Evolutionary conservation across 2,113 vertebrate genomes (phyloP), one percentile per base, ranked within the genome.

Genomic region (Thalassoma bifasciatum): DNA sequence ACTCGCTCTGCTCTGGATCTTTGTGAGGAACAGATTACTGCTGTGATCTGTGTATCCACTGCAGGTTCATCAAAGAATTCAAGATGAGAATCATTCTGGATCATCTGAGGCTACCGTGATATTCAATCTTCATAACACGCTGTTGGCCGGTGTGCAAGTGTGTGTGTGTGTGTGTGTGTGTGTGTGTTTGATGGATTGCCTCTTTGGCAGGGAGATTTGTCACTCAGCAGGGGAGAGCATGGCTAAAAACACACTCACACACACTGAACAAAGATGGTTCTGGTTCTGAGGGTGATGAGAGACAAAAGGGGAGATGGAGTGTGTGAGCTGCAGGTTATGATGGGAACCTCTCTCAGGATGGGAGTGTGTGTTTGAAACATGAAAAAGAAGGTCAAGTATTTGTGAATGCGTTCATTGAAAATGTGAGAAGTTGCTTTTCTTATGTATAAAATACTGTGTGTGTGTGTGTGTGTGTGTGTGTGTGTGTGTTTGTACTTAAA

Each of bases 131-230:
- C 51, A 72, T 73, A 72, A 69, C 42, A 69, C 26, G 47, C 38
- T 23, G 38, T 37, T 38, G 7, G 36, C 10, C 10, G 56, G 36
- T 17, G 23, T 42, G 30, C 37, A 24, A 21, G 62, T 34, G 47
- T 65, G 38, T 46, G n/a, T 69, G 37, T 59, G 66, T 36, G 66
- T 75, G 59, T 59, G 49, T 60, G 38, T 50, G 40, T 64, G 30
- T 56, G 75, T 50, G 68, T 62, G 70, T 57, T 60, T 88, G 89
- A 87, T 13, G 34, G 78, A 90, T 86, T 73, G 74, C 68, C 44
- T 84, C 78, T 85, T 73, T 88, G 73, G 77, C 74, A 79, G 80
- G 60, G 38, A 88, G 74, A 92, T 89, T 88, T 89, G 87, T 90
- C 86, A 85, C 84, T 87, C 88, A 87, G 78, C 84, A 71, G 87